Conservation (phyloP, 2,888 invertebrate species). For the Bruchidius siliquastri region DNA sequence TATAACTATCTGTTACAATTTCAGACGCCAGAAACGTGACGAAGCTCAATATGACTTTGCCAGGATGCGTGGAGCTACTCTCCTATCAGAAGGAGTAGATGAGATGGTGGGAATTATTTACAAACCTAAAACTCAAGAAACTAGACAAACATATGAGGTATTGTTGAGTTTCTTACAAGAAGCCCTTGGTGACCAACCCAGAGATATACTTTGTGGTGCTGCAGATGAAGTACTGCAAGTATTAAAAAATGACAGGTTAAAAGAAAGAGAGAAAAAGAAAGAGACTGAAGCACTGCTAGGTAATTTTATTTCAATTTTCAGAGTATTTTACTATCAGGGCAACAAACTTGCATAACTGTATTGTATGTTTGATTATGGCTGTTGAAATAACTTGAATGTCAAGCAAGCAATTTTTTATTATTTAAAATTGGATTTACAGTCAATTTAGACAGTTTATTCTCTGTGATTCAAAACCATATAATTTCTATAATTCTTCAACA, state of each 20-base stretch:
- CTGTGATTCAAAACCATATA: no score
- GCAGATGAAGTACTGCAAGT: conserved; percentile 97
- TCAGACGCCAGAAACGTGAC: conserved; percentile 79
- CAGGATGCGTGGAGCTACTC: conserved; percentile 81
- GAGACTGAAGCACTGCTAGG: conserved; percentile 82
- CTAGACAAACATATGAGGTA: conserved; percentile 94
- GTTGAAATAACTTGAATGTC: no score
- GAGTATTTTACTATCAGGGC: not conserved
- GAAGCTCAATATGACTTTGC: conserved; percentile 90
- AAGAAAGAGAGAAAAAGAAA: conserved; percentile 88
- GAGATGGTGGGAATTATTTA: conserved; percentile 94
- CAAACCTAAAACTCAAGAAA: conserved; percentile 95
- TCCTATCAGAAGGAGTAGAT: conserved; percentile 82
- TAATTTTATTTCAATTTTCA: conserved; percentile 14
- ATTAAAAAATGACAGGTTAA: conserved; percentile 89
- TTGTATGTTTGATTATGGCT: no score
- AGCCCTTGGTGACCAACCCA: conserved; percentile 92
- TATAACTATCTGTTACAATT: no score
- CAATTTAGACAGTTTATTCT: no score
- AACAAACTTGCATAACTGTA: not conserved
- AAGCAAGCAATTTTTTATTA: no score
- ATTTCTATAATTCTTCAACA: no score
- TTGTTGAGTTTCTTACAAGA: conserved; percentile 95
- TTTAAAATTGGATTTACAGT: no score
- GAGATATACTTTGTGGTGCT: conserved; percentile 95